Base-by-base conservation (phyloP, 2,888 invertebrate species). In the Anorthoa munda region DNA sequence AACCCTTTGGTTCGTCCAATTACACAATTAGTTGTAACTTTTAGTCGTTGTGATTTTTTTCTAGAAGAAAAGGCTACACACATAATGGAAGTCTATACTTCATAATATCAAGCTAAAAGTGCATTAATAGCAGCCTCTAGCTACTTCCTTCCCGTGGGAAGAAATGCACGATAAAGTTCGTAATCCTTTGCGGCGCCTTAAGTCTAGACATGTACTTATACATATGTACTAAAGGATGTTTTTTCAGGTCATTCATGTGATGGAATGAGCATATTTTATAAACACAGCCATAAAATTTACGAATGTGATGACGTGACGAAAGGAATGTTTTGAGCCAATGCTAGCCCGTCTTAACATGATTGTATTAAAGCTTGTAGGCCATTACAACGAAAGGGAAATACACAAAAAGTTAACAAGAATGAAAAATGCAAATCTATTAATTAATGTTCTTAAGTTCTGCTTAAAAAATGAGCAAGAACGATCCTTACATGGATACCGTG, bases 131-230 rank as follows among this genome's bases (percentile, higher is more conserved):
- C 63, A 58, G 12, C 18, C 17, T 64, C 21, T 51, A 61, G 39
- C 23, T 55, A 13, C 55, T 60, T 60, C 9, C 60, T 60, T 60
- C 48, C 58, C 83, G 80, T 83, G 81, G 80, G 75, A 83, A 81
- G 68, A 26, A 70, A 78, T 66, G 68, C 59, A 75, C 46, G 81
- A 81, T 83, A 81, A 79, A 69, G 46, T 68, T 60, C 23, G 56
- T 78, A 82, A 67, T 78, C 61, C 71, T 66, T 58, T 26, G 60
- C 61, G 85, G 83, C 85, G 86, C 83, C 89, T 51, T 51, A 68
- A 75, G 87, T 87, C 87, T 85, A 88, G 87, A 87, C 89, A 65
- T 66, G 66, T 72, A 83, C 69, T 61, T 50, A 58, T 51, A 46
- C 26, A 21, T 53, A 64, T 66, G 61, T 71, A 67, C 78, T 72